Conservation (phyloP, 2,888 invertebrate genomes). For the Xestia c-nigrum region DNA sequence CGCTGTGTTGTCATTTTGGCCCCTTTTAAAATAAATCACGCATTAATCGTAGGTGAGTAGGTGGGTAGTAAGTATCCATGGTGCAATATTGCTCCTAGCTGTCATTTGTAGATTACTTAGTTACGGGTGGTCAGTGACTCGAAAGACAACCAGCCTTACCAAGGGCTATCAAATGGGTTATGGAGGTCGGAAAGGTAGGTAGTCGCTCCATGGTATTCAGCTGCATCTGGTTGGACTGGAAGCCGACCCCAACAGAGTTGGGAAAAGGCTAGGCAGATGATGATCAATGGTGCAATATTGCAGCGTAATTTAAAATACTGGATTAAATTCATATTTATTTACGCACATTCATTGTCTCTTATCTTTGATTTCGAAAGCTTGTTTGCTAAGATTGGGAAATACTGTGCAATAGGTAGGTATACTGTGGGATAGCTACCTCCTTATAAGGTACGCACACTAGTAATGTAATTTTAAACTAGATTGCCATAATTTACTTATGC, state of each 20-base stretch:
- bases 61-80: background rate
- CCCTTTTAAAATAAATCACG: background rate
- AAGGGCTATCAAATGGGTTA: too few relatives aligned
- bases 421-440: background rate
- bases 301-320: background rate
- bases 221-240: too few relatives aligned
- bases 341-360: background rate
- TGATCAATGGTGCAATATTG: background rate
- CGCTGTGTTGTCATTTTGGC: background rate
- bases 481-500: background rate
- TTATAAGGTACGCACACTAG: background rate
- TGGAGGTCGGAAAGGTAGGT: too few relatives aligned
- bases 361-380: constrained; percentile 8
- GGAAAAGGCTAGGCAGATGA: too few relatives aligned
- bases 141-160: too few relatives aligned
- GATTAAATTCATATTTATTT: background rate
- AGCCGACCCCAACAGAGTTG: too few relatives aligned
- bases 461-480: background rate
- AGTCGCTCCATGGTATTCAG: too few relatives aligned
- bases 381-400: background rate
- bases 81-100: background rate
- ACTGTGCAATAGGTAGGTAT: background rate
- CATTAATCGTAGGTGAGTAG: background rate
- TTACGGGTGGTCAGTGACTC: too few relatives aligned
- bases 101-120: too few relatives aligned